Base-by-base conservation (phyloP, 1,140 invertebrate species). In the Dufourea novaeangliae region DNA sequence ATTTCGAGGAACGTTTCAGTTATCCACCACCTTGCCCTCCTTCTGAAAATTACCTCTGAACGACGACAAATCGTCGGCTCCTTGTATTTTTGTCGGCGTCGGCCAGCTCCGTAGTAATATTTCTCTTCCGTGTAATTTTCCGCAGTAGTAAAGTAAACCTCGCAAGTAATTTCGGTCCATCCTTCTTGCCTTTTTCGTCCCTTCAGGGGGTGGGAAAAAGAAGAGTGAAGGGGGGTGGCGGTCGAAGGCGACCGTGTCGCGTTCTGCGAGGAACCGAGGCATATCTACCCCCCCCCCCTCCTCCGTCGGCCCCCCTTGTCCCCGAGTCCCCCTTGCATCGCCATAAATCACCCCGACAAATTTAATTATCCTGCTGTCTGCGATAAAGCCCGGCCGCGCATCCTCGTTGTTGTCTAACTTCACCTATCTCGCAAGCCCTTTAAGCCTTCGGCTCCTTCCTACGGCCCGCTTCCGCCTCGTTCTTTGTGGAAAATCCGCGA, bases 361-460 rank as follows among this genome's bases (percentile, higher is more conserved):
- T 93, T 93, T 93, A 93, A 93, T 93, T 93, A 93, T 93, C 93
- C 92, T 93, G 91, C 92, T 93, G 92, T 93, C 91, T 92, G 88
- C 89, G 92, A 93, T 93, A 93, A 93, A 92, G 90, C 91, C 59
- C 83, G 82, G 85, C 67, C 79, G 86, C 79, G 83, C 85, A 87
- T 87, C 86, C 86, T 87, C 85, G 83, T 86, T 87, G 85, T 87
- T 87, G 83, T 86, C 86, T 87, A 87, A 87, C 86, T 87, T 87
- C 86, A 83, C 86, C 86, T 86, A 87, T 87, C 85, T 87, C 77
- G 80, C 84, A 83, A 86, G 82, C 85, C 82, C 86, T 84, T 74
- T 86, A 83, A 87, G 82, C 86, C 80, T 82, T 84, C 79, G 79
- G 63, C 82, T 74, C 72, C 82, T 82, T 82, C 84, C 82, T 69